phyloP scores from a whole-genome alignment of 2,888 invertebrate genomes.

The Hymenopus coronatus region DNA sequence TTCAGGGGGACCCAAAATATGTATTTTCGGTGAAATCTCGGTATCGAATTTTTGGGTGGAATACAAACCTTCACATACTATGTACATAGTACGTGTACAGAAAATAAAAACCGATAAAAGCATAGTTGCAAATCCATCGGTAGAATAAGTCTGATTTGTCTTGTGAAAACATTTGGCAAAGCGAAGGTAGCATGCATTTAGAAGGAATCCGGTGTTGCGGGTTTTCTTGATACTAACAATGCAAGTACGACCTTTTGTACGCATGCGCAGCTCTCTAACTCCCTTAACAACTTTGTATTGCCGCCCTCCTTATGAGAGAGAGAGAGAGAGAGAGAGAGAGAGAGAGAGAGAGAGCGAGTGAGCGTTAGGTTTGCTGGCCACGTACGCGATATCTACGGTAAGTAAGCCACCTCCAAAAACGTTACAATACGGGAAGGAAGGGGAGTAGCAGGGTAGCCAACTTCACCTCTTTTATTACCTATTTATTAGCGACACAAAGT shows the following conservation, averaged over 20 bases:
- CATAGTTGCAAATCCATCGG: too few species aligned
- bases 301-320: too few species aligned
- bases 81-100: too few species aligned
- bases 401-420: constrained; percentile 10
- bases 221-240: neutral
- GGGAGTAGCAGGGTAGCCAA: neutral
- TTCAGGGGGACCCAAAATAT: too few species aligned
- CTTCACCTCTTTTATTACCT: constrained; percentile 23
- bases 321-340: too few species aligned
- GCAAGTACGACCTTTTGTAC: neutral
- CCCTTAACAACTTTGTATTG: neutral
- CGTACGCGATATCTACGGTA: constrained; percentile 1
- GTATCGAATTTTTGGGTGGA: too few species aligned
- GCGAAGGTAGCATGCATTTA: neutral
- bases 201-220: neutral
- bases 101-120: too few species aligned
- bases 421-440: neutral
- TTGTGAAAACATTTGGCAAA: neutral
- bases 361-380: neutral
- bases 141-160: too few species aligned
- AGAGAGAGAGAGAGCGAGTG: too few species aligned
- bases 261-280: neutral
- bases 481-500: constrained; percentile 25
- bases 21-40: too few species aligned
- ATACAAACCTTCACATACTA: too few species aligned